Evolutionary conservation across 2,113 vertebrate genomes (phyloP).

Genomic region (Naja naja): DNA sequence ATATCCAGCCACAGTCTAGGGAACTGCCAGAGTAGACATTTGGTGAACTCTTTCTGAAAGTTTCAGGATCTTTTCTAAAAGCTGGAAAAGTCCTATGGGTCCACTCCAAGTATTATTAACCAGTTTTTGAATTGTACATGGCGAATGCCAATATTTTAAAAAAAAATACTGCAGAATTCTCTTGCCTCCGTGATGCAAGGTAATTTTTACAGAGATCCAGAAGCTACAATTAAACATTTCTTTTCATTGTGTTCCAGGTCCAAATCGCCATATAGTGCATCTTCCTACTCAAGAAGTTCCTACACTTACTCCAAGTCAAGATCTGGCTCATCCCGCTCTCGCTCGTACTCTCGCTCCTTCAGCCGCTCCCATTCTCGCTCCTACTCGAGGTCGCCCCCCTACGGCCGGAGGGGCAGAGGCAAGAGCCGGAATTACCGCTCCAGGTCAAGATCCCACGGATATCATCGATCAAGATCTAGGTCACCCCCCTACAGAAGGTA

Average conservation of each 20-base stretch:
- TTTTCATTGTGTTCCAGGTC: conserved; percentile 78
- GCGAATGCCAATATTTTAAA: not conserved
- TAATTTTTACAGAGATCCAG: not conserved
- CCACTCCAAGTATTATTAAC: not conserved
- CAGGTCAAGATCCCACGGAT: conserved; percentile 81
- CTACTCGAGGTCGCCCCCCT: conserved; percentile 81
- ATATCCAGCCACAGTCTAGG: not conserved
- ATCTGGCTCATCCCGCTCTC: conserved; percentile 82
- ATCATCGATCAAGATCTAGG: conserved; percentile 85
- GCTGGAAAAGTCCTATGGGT: not conserved
- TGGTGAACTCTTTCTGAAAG: not conserved
- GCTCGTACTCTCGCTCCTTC: conserved; percentile 84
- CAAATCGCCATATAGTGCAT: conserved; percentile 88
- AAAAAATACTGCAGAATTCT: not conserved
- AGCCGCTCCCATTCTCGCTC: conserved; percentile 89
- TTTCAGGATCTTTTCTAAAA: not conserved
- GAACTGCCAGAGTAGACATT: not conserved
- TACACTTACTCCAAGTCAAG: conserved; percentile 90
- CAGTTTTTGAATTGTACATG: not conserved
- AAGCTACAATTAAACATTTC: not conserved
- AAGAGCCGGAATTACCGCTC: conserved; percentile 82
- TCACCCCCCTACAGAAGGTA: conserved; percentile 83
- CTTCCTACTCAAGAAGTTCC: conserved; percentile 82
- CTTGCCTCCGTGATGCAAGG: not conserved
- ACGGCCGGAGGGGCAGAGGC: conserved; percentile 77